Evolutionary conservation across 2,888 invertebrate genomes (phyloP), one percentile per base, ranked within the genome.

Genomic region (Pollenia angustigena): DNA sequence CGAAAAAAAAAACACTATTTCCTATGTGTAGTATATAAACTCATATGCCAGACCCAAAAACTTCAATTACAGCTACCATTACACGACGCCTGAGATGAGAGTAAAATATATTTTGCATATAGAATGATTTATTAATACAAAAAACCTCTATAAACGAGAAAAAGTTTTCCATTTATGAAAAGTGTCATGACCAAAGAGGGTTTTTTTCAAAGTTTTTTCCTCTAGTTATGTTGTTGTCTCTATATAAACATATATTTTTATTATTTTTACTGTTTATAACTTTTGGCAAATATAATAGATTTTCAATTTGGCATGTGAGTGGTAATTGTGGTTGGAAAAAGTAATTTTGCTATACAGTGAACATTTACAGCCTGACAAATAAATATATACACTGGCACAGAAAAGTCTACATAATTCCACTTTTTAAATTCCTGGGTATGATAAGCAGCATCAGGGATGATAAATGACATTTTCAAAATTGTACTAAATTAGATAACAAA

Each of bases 51-150:
- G 3, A 58, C 10, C 32, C 42, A 11, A 2, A 50, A 58, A 74
- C 56, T 74, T 42, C 40, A 48, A 64, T 62, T 71, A 62, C 54
- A 54, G 16, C 18, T 56, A 7, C 54, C 14, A 46, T 6, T 12
- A n/a, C 46, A 52, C 32, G 56, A 18, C 40, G 3, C 4, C 52
- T n/a, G 40, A 23, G 10, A 8, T 69, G 16, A 60, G 44, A 42
- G 52, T 1, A 9, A 18, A 52, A 44, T n/a, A 44, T 23, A 71
- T 23, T 9, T 62, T 11, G 58, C 60, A 14, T 32, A 60, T 4
- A 23, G 50, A 80, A 82, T 82, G 76, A 82, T 82, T 82, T 82
- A 76, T 82, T 76, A 78, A 78, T 48, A 69, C 48, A 46, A 54
- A 32, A 32, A 32, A 64, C 64, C 48, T 78, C n/a, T 23, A 56